A percentile compares a stretch with the other conserved stretches of the same genome.
These are phyloP conservation scores for Drosophila sordidula DNA, from an alignment of 2,888 invertebrate species.

Conservation along the genomic window DNA sequence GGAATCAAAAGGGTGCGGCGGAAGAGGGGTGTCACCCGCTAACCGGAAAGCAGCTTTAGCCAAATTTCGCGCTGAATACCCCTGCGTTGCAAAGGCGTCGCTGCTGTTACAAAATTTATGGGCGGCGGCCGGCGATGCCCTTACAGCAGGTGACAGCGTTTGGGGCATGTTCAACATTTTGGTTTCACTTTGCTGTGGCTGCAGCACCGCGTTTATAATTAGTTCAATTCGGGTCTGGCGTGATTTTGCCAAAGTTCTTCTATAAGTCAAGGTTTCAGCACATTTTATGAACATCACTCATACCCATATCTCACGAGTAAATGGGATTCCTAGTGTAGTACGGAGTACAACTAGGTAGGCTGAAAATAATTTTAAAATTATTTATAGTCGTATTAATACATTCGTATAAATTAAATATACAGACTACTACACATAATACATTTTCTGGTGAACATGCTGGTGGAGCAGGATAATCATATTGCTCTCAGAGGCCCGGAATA, in stretches of 20 bases:
- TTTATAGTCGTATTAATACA: background rate
- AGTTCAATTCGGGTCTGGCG: constrained; percentile 53
- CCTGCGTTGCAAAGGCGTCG: constrained; percentile 49
- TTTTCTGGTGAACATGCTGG: constrained; percentile 1
- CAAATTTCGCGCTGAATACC: constrained; percentile 71
- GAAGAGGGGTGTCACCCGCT: constrained; percentile 22
- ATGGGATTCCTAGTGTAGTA: background rate
- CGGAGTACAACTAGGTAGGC: background rate
- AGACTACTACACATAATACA: background rate
- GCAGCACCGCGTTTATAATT: constrained; percentile 61
- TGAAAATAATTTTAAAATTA: background rate
- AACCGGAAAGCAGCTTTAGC: constrained; percentile 74
- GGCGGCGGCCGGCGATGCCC: constrained; percentile 30
- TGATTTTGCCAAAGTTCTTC: constrained; percentile 8
- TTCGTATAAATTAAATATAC: background rate
- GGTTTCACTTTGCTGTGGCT: constrained; percentile 31
- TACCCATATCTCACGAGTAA: no score
- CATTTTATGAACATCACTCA: background rate
- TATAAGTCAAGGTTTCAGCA: constrained; percentile 15
- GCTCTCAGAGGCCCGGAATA: background rate
- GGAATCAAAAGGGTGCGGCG: constrained; percentile 5
- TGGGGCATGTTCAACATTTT: constrained; percentile 60
- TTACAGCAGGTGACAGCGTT: constrained; percentile 48
- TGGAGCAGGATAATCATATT: background rate
- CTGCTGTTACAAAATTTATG: constrained; percentile 63